Percentiles rank a stretch among this genome's conserved stretches.
phyloP scores from a whole-genome alignment of 2,888 invertebrate species.

The Dicyrtomina minuta region DNA sequence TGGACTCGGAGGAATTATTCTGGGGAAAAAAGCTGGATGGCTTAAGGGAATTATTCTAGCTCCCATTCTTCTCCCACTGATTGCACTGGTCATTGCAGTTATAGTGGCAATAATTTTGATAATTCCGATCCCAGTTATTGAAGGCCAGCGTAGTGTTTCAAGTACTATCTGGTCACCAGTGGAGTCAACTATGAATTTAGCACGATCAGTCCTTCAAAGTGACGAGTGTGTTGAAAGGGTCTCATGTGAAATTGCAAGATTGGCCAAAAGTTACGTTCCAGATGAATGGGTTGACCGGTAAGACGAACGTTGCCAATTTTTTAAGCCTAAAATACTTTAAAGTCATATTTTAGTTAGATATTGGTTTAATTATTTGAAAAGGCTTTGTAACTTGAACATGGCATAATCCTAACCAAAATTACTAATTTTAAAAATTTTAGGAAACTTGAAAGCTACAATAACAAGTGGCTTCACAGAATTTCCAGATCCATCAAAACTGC shows the following conservation, averaged over 20 bases:
- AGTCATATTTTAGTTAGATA: neutral
- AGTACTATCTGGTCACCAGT: neutral
- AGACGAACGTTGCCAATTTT: neutral
- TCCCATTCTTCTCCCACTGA: slow-evolving; percentile 37
- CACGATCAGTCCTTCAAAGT: slow-evolving; percentile 34
- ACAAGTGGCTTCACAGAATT: slow-evolving; percentile 38
- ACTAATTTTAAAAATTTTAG: too few relatives aligned
- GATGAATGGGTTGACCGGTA: slow-evolving; percentile 45
- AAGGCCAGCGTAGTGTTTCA: neutral
- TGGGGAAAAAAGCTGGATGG: slow-evolving; percentile 25
- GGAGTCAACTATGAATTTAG: neutral
- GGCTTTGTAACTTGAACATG: too few relatives aligned
- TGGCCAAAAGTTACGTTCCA: slow-evolving; percentile 30
- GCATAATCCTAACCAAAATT: too few relatives aligned
- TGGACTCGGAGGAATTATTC: slow-evolving; percentile 26
- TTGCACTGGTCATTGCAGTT: slow-evolving; percentile 25
- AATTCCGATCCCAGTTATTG: slow-evolving; percentile 21
- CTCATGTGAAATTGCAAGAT: slow-evolving; percentile 41
- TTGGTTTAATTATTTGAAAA: neutral
- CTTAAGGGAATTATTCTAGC: slow-evolving; percentile 31
- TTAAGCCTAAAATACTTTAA: too few relatives aligned
- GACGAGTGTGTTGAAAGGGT: slow-evolving; percentile 48
- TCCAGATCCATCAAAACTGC: slow-evolving; percentile 41
- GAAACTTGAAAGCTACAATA: slow-evolving; percentile 37
- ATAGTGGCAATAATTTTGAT: slow-evolving; percentile 19